A percentile compares a stretch with the other conserved stretches of the same genome.
Evolutionary conservation across 2,888 invertebrate genomes (phyloP).

Genomic region (Trichopoda pennipes): DNA sequence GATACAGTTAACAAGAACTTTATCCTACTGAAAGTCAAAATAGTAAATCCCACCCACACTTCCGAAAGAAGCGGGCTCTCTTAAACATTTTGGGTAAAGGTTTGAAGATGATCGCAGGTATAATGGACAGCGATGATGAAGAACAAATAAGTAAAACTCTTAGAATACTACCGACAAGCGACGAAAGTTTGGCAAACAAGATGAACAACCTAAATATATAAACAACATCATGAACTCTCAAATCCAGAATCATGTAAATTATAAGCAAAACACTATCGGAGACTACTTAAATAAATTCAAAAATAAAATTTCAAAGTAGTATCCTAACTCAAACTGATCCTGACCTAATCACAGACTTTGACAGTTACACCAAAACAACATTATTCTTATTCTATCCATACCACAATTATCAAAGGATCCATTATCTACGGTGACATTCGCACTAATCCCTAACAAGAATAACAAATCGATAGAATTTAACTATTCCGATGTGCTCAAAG

Average conservation of each 20-base stretch:
- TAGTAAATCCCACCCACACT: conserved; percentile 10
- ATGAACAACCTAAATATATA: too few species aligned
- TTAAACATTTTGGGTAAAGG: conserved; percentile 11
- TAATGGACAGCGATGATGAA: conserved; percentile 4
- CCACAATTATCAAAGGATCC: conserved; percentile 1
- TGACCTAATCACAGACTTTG: too few species aligned
- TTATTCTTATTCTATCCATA: conserved; percentile 1
- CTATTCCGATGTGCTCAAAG: background rate
- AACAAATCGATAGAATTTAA: conserved; percentile 3
- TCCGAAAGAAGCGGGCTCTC: too few species aligned
- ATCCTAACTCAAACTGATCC: too few species aligned
- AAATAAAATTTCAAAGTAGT: too few species aligned
- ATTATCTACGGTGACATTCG: background rate
- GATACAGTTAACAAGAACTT: conserved; percentile 11
- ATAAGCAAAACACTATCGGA: background rate
- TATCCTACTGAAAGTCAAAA: background rate
- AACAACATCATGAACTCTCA: too few species aligned
- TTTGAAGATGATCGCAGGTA: background rate
- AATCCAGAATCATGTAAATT: too few species aligned
- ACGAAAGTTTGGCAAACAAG: background rate
- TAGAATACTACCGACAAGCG: background rate
- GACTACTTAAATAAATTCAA: too few species aligned
- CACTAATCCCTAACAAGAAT: background rate
- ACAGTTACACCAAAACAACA: background rate
- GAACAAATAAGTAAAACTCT: background rate